These are phyloP conservation scores for Sinodicranocentrus sp. DNA, from an alignment of 2,888 invertebrate genomes.

Conservation along the genomic window DNA sequence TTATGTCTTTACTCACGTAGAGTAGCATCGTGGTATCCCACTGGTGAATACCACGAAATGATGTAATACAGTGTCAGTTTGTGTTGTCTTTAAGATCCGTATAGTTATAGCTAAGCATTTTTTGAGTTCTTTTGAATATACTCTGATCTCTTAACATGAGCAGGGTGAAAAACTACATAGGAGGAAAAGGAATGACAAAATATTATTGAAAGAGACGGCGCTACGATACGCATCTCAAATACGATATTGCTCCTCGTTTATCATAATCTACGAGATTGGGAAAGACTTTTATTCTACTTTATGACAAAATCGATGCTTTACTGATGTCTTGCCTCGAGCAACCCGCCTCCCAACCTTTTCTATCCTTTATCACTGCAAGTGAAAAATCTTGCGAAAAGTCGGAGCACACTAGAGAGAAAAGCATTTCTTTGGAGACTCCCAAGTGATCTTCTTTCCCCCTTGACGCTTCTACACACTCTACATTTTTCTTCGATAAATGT, in stretches of 20 bases:
- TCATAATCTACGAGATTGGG: constrained; percentile 70
- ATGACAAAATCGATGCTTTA: constrained; percentile 69
- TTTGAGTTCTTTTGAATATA: not conserved
- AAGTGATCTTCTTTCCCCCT: not conserved
- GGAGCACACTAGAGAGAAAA: constrained; percentile 12
- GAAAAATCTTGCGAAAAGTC: constrained; percentile 55
- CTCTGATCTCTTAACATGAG: not conserved
- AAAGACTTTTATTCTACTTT: constrained; percentile 70
- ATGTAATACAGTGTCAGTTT: not conserved
- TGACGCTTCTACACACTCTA: constrained; percentile 33
- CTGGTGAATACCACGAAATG: not conserved
- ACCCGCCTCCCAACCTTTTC: constrained; percentile 30
- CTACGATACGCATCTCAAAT: constrained; percentile 68
- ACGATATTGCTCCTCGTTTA: constrained; percentile 68
- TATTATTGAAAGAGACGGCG: constrained; percentile 65
- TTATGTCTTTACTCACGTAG: too few relatives aligned
- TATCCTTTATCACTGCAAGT: constrained; percentile 15
- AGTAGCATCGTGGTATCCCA: not conserved
- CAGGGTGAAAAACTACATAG: not conserved
- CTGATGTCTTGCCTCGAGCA: constrained; percentile 20
- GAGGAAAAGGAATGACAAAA: constrained; percentile 65
- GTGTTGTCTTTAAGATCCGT: too few relatives aligned
- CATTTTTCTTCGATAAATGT: constrained; percentile 71
- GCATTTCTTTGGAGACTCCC: constrained; percentile 24
- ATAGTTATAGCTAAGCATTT: not conserved